Percentiles rank a stretch among this genome's conserved stretches.
phyloP scores from a whole-genome alignment of 92 coral and sea anemone genomes.

The Bergia sp. region DNA sequence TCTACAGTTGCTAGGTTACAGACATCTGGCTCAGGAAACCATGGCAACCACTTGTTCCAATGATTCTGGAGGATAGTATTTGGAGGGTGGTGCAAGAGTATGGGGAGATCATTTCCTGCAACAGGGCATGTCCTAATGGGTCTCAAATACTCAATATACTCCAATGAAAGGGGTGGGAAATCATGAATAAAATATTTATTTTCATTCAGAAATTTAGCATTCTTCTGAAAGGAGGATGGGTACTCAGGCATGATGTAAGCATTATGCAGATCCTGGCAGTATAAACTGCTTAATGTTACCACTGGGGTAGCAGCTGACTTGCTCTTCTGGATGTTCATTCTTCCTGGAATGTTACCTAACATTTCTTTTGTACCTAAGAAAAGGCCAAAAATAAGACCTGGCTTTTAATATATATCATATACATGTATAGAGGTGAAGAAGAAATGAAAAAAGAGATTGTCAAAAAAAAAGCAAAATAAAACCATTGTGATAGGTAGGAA shows the following conservation, averaged over 20 bases:
- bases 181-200: slow-evolving; percentile 70
- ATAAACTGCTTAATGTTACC: slow-evolving; percentile 65
- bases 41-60: slow-evolving; percentile 78
- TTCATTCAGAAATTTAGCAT: slow-evolving; percentile 69
- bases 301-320: slow-evolving; percentile 29
- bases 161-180: slow-evolving; percentile 63
- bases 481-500: slow-evolving; percentile 18
- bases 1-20: slow-evolving; percentile 64
- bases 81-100: slow-evolving; percentile 72
- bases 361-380: slow-evolving; percentile 45
- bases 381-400: slow-evolving; percentile 34
- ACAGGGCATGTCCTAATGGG: slow-evolving; percentile 71
- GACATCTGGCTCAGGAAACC: slow-evolving; percentile 64
- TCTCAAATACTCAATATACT: slow-evolving; percentile 61
- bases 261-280: slow-evolving; percentile 64
- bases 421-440: not conserved
- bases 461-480: slow-evolving; percentile 28
- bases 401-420: slow-evolving; percentile 21
- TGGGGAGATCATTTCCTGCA: slow-evolving; percentile 78
- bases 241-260: slow-evolving; percentile 73
- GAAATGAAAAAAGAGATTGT: slow-evolving; percentile 2
- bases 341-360: slow-evolving; percentile 29
- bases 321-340: slow-evolving; percentile 56
- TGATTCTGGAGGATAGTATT: slow-evolving; percentile 56
- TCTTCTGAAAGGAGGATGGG: slow-evolving; percentile 69